A percentile compares a stretch with the other conserved stretches of the same genome.
Evolutionary conservation across 1,140 invertebrate genomes (phyloP).

Genomic region (Brachionus manjavacas): DNA sequence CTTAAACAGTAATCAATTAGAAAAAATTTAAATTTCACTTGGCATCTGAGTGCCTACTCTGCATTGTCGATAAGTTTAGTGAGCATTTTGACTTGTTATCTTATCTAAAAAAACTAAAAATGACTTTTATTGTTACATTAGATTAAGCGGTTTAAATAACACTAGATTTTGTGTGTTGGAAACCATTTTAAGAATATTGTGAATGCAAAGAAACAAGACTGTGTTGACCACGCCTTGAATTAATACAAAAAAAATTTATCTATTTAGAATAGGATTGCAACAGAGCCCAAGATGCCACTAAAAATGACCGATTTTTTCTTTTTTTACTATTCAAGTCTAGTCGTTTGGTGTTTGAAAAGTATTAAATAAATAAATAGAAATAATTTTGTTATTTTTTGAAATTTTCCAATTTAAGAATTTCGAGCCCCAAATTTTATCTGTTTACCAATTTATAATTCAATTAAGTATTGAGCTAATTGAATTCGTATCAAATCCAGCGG

Average conservation of each 20-base stretch:
- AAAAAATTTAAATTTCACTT: neutral
- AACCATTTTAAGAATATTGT: neutral
- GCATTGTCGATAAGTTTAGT: neutral
- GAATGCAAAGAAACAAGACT: neutral
- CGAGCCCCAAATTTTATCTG: neutral
- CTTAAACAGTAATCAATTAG: neutral
- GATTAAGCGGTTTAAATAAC: constrained; percentile 25
- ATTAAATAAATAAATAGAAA: constrained; percentile 30
- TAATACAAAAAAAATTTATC: constrained; percentile 26
- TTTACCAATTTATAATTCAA: neutral
- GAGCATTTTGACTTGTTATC: constrained; percentile 22
- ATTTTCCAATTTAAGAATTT: neutral
- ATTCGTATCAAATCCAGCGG: neutral
- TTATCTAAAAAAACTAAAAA: neutral
- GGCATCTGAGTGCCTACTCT: neutral
- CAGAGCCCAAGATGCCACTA: constrained; percentile 1
- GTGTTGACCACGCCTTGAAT: constrained; percentile 1
- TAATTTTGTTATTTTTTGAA: neutral
- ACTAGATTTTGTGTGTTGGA: neutral
- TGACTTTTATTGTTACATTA: neutral
- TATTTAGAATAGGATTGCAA: neutral
- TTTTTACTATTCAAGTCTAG: neutral
- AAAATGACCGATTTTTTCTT: constrained; percentile 38
- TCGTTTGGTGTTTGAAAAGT: neutral
- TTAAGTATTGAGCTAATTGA: neutral